Evolutionary conservation across 1,140 invertebrate species (phyloP).

Genomic region (Aphaenogaster rudis): DNA sequence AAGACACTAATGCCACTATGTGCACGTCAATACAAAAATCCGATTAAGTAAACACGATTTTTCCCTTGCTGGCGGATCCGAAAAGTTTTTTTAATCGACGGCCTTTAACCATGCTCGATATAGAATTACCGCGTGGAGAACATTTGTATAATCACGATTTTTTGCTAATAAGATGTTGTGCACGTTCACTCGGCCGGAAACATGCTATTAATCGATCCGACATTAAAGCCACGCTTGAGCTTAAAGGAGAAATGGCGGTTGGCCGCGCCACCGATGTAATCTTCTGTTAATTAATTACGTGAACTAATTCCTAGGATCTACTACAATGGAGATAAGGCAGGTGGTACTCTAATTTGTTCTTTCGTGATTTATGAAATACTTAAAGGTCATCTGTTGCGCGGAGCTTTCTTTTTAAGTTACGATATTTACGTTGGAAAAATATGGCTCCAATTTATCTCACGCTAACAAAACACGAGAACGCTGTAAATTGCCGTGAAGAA

Average conservation of each 20-base stretch:
- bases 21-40: neutral
- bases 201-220: constrained; percentile 26
- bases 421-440: constrained; percentile 4
- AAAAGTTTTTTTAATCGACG: neutral
- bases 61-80: neutral
- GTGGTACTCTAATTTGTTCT: constrained; percentile 23
- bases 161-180: constrained; percentile 17
- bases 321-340: constrained; percentile 15
- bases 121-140: neutral
- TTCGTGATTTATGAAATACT: constrained; percentile 37
- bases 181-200: neutral
- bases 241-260: constrained; percentile 25
- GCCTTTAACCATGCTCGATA: neutral
- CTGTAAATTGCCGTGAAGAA: neutral
- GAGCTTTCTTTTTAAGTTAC: neutral
- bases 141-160: constrained; percentile 3
- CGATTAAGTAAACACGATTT: neutral
- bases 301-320: constrained; percentile 38
- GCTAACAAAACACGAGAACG: neutral
- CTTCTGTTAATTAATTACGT: constrained; percentile 41
- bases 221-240: constrained; percentile 16
- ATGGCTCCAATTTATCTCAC: constrained; percentile 6
- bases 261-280: constrained; percentile 14
- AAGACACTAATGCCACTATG: neutral
- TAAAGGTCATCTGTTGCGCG: constrained; percentile 36